Percentiles rank a stretch among this genome's conserved stretches.
These are phyloP conservation scores for Peromyscus californicus DNA, from an alignment of 2,113 vertebrate genomes.

Conservation along the genomic window DNA sequence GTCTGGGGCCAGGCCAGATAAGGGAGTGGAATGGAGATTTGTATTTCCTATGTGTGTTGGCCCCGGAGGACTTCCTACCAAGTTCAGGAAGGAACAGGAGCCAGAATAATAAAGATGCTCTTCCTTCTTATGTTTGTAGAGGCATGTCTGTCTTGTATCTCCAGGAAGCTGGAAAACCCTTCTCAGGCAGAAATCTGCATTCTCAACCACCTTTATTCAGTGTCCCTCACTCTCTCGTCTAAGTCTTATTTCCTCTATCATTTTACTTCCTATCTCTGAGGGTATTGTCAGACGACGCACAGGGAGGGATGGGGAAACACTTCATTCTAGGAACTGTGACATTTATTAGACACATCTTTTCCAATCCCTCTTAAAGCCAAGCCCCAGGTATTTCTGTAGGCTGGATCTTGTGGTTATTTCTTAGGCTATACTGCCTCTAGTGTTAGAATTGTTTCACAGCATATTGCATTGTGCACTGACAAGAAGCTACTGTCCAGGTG, in stretches of 20 bases:
- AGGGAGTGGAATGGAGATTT: background rate
- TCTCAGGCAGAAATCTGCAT: background rate
- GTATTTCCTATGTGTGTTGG: background rate
- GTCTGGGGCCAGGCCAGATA: background rate
- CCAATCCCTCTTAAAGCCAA: background rate
- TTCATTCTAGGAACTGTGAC: background rate
- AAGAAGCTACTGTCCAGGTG: background rate
- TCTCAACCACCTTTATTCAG: background rate
- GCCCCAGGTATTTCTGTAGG: background rate
- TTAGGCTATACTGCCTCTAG: constrained; percentile 3
- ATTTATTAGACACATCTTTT: background rate
- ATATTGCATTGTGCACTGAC: background rate
- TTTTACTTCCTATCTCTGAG: background rate
- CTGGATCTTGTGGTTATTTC: background rate
- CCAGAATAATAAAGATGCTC: background rate
- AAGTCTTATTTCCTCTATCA: background rate
- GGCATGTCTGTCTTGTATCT: background rate
- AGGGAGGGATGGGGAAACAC: background rate
- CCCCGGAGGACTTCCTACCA: background rate
- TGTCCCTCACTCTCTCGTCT: background rate
- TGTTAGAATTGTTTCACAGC: background rate
- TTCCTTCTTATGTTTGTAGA: constrained; percentile 3
- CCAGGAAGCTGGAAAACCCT: background rate
- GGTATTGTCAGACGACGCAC: background rate
- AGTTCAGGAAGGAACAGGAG: background rate